Percentiles rank a stretch among this genome's conserved stretches.
Conservation (phyloP, 1,140 invertebrate genomes). For the Cydia pomonella region DNA sequence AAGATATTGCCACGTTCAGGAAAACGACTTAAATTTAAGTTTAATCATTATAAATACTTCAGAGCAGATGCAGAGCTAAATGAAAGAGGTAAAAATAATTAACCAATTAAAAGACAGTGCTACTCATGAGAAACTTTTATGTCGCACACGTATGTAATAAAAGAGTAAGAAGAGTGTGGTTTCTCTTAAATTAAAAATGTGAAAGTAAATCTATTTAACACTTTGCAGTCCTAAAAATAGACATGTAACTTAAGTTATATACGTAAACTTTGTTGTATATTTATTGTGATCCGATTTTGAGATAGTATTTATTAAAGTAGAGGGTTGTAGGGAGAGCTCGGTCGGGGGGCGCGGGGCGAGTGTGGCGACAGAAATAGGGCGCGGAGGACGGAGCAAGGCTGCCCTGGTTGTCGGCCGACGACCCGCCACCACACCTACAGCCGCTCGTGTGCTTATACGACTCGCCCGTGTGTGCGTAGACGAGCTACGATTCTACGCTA, state of each 20-base stretch:
- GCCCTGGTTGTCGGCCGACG: conserved; percentile 74
- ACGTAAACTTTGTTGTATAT: no score
- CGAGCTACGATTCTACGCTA: conserved; percentile 51
- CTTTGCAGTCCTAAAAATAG: neutral
- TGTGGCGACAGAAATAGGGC: conserved; percentile 79
- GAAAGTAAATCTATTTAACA: conserved; percentile 13
- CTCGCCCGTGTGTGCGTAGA: conserved; percentile 52
- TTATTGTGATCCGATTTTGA: conserved; percentile 47
- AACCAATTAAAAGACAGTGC: neutral
- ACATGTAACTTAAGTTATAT: neutral
- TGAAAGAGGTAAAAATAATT: neutral
- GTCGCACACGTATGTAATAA: neutral
- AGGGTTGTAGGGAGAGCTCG: conserved; percentile 51
- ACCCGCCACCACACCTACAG: conserved; percentile 61
- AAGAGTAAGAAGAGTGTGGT: neutral
- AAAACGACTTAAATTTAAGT: no score
- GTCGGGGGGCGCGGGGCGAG: conserved; percentile 44
- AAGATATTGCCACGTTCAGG: neutral
- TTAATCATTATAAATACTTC: no score
- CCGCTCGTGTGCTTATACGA: neutral
- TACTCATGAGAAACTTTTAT: neutral
- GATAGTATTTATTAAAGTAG: conserved; percentile 61
- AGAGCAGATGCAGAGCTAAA: no score
- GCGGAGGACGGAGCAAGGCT: conserved; percentile 79
- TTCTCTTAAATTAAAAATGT: conserved; percentile 18